Evolutionary conservation across 2,797 vertebrate species (phyloP).

Genomic region (Thaleichthys pacificus): DNA sequence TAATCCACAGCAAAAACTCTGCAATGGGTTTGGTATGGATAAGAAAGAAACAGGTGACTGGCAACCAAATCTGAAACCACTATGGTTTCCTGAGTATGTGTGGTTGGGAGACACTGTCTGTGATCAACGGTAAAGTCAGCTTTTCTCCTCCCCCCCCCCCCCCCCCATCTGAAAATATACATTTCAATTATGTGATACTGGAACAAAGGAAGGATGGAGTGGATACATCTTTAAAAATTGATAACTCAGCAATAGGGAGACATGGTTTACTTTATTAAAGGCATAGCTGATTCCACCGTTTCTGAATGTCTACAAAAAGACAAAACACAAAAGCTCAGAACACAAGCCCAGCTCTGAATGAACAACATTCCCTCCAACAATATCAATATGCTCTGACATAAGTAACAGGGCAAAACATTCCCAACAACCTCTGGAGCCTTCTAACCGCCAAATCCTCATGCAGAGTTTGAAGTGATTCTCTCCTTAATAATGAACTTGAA

Average conservation of each 20-base stretch:
- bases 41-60: conserved; percentile 32
- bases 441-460: conserved; percentile 76
- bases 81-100: conserved; percentile 42
- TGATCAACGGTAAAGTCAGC: neutral
- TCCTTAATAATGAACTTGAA: conserved; percentile 27
- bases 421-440: conserved; percentile 60
- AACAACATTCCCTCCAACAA: conserved; percentile 41
- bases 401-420: conserved; percentile 45
- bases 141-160: neutral
- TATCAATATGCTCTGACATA: conserved; percentile 27
- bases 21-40: conserved; percentile 27
- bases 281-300: conserved; percentile 88
- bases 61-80: conserved; percentile 30
- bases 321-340: conserved; percentile 80
- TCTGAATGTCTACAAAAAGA: conserved; percentile 84
- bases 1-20: conserved; percentile 41
- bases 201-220: too few species aligned
- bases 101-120: conserved; percentile 6
- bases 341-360: conserved; percentile 76
- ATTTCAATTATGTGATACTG: too few species aligned
- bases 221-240: too few species aligned
- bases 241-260: conserved; percentile 73
- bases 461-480: conserved; percentile 59
- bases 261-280: conserved; percentile 89
- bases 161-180: too few species aligned